Evolutionary conservation across 2,113 vertebrate species (phyloP), one percentile per base, ranked within the genome.

Genomic region (Callithrix jacchus): DNA sequence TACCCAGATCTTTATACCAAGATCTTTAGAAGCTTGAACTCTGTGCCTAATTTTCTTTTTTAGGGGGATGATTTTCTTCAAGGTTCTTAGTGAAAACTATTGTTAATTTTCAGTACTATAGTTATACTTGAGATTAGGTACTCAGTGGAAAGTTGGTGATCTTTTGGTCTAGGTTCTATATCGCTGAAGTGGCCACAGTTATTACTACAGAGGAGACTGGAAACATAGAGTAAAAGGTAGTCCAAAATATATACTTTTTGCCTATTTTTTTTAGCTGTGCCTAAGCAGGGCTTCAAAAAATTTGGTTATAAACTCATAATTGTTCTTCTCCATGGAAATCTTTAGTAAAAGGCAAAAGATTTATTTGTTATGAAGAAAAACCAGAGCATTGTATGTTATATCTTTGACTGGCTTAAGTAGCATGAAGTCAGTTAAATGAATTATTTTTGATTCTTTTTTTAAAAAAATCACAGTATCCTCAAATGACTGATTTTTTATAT

Each of bases 21-120:
- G n/a, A n/a, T n/a, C n/a, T 89, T 93, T 45, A 86, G 45, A 90
- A 90, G n/a, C 20, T 89, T 84, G 30, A 64, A 74, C 45, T 94
- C 71, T 92, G 27, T 66, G 91, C 56, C 84, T 77, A 76, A 37
- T 96, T 86, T 92, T 8, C 35, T 91, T 61, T 58, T 82, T 45
- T 68, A 10, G 7, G 17, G 3, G 17, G 35, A 40, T 95, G 37
- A 81, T 93, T 89, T 95, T 94, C 54, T 74, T 64, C 80, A 94
- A 74, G 42, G 80, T 87, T 45, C 54, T 90, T 81, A 58, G 56
- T 37, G n/a, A 89, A 94, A 88, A 40, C 49, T 84, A 45, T 79
- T 64, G 87, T 93, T 86, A 86, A 91, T 83, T 61, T 68, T 94
- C 3, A 68, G 1, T 80, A n/a, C 9, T 52, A 0, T 70, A 84